These are phyloP conservation scores for Leptothorax acervorum DNA, from an alignment of 2,888 invertebrate species.

Conservation along the genomic window DNA sequence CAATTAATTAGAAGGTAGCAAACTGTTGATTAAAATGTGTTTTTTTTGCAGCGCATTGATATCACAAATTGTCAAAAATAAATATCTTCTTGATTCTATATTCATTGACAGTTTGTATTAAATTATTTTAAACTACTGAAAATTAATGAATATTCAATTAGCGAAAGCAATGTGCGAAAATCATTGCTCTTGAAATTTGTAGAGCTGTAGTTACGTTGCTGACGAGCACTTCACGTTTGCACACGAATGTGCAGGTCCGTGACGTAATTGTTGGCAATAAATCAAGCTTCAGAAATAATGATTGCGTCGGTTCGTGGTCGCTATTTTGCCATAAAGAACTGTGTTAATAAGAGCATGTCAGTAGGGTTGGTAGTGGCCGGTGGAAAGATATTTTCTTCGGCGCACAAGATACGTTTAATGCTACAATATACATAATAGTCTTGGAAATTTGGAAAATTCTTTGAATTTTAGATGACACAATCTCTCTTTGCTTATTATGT, in stretches of 20 bases:
- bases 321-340: conserved; percentile 43
- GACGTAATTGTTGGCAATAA: conserved; percentile 42
- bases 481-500: neutral
- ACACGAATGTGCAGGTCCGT: conserved; percentile 32
- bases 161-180: neutral
- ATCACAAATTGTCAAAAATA: neutral
- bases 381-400: neutral
- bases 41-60: neutral
- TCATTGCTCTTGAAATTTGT: neutral
- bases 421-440: neutral
- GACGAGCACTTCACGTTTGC: conserved; percentile 14
- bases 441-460: neutral
- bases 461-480: neutral
- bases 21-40: neutral
- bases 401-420: neutral
- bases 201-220: neutral
- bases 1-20: neutral
- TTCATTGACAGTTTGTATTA: neutral
- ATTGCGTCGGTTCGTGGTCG: conserved; percentile 4
- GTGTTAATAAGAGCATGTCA: conserved; percentile 35
- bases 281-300: conserved; percentile 46
- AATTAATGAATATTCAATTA: neutral
- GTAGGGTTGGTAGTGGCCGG: neutral
- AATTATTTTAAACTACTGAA: neutral
- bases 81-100: neutral